Base-by-base conservation (phyloP, 1,140 invertebrate genomes). In the Trichonephila clavipes region DNA sequence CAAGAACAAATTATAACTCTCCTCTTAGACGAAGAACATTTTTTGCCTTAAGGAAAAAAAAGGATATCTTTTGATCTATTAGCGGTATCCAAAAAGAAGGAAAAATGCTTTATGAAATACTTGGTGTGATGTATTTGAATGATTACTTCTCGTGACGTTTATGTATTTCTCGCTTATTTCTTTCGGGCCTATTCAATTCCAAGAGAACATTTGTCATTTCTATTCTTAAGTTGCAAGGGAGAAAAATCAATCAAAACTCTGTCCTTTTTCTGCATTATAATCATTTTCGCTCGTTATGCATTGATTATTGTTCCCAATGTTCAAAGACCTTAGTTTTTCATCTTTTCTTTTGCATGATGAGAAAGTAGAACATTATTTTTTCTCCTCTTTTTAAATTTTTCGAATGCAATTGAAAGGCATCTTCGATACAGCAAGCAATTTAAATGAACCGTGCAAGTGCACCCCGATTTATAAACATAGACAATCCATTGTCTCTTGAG, bases 121-220 rank as follows among this genome's bases (percentile, higher is more conserved):
- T 90, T 81, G n/a, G 72, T 77, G 72, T 90, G 88, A 90, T 90
- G 88, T 62, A 90, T 90, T 90, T 90, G 77, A 92, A 92, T 85
- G 62, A 85, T 92, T 92, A 85, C 81, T 66, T 92, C 44, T 61
- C 19, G 81, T 92, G 90, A 92, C 81, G 62, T 85, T 92, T 92
- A 92, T 92, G 81, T 85, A 92, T 83, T 92, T 85, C 81, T 92
- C 62, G 77, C 82, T 92, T 92, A 85, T 92, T 92, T 92, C 90
- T 92, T 66, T 85, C 19, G 28, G n/a, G 81, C 40, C 24, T 58
- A 66, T 92, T 92, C 77, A 92, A 85, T 34, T 83, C 58, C n/a
- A 92, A 85, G 21, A 66, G 61, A 92, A 85, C 90, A 85, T 91
- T 92, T 92, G 90, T 92, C 81, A 92, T 92, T 92, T 58, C 82